phyloP scores from a whole-genome alignment of 30 jellyfish, hydroid and myxozoan species.

The Aurelia aurita region DNA sequence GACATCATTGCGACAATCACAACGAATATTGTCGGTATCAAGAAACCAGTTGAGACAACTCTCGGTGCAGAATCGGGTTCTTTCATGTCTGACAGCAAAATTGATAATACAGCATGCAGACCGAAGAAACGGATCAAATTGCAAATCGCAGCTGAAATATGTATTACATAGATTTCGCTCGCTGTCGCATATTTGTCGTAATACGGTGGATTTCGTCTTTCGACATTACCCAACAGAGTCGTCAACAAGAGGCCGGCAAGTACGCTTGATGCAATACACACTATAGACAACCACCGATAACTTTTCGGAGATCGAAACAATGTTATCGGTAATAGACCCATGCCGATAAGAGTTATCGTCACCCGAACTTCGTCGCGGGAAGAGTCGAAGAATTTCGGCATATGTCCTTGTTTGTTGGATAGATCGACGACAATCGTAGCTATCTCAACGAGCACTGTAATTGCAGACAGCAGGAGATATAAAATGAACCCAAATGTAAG shows the following conservation, averaged over 20 bases:
- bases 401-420: background rate
- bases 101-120: constrained; percentile 24
- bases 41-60: constrained; percentile 35
- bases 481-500: constrained; percentile 1
- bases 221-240: constrained; percentile 26
- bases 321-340: constrained; percentile 27
- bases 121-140: constrained; percentile 25
- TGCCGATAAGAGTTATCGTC: background rate
- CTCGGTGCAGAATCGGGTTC: constrained; percentile 38
- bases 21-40: constrained; percentile 45
- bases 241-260: constrained; percentile 47
- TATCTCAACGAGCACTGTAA: constrained; percentile 6
- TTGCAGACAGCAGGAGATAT: background rate
- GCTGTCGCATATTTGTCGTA: background rate
- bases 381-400: background rate
- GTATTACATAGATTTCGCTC: background rate
- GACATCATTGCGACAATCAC: constrained; percentile 52
- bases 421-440: background rate
- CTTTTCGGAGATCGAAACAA: constrained; percentile 29
- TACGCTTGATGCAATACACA: background rate
- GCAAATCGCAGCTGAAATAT: constrained; percentile 4
- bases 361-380: background rate
- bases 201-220: background rate
- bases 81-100: constrained; percentile 5
- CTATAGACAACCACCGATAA: constrained; percentile 3